These are phyloP conservation scores for Numida meleagris DNA, from an alignment of 2,113 vertebrate genomes.

Conservation along the genomic window DNA sequence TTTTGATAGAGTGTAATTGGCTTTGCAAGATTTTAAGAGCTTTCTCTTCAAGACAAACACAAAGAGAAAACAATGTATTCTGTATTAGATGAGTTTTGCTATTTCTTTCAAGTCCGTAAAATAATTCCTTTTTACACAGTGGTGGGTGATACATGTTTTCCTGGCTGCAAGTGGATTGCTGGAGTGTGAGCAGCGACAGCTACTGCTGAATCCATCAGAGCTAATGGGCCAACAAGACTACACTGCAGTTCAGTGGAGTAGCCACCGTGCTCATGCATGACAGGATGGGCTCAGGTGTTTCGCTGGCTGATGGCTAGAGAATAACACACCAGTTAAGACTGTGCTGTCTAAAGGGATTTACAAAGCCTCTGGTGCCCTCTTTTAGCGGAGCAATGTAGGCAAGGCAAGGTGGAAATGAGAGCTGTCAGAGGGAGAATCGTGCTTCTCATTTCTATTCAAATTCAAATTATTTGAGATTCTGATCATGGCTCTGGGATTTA, in stretches of 20 bases:
- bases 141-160: not conserved
- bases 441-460: not conserved
- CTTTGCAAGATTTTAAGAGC: conserved; percentile 43
- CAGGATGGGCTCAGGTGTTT: not conserved
- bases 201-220: accelerated
- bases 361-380: not conserved
- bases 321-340: not conserved
- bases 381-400: not conserved
- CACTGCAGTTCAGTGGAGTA: not conserved
- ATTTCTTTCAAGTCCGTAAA: conserved; percentile 6
- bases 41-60: conserved; percentile 38
- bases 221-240: not conserved
- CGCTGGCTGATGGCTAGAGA: not conserved
- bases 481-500: conserved; percentile 16
- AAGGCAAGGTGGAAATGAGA: not conserved
- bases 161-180: not conserved
- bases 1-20: conserved; percentile 63
- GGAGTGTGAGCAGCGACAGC: not conserved
- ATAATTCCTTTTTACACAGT: not conserved
- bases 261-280: accelerated
- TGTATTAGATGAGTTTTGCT: conserved; percentile 18
- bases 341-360: not conserved
- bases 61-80: conserved; percentile 14
- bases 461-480: conserved; percentile 19
- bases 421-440: not conserved